Base-by-base conservation (phyloP, 2,113 vertebrate genomes). In the Tricholaema leucomelas region DNA sequence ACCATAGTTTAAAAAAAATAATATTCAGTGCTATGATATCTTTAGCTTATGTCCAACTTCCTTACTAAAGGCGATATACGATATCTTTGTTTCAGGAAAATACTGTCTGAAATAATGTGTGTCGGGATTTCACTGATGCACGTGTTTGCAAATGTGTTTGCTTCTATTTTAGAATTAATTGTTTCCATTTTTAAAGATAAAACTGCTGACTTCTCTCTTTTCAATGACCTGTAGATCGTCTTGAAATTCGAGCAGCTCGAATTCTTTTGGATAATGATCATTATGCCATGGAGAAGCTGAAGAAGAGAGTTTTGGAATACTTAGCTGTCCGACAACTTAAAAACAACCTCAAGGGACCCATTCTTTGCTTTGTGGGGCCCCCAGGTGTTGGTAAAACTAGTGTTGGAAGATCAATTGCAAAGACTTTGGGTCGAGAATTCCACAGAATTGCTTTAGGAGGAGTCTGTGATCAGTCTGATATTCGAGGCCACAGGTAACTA, bases 311-410 rank as follows among this genome's bases (percentile, higher is more conserved):
- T 76, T 92, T 99, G 93, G 99, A 99, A 92, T 99, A 99, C 65
- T 97, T 99, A 92, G 99, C 99, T 25, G 99, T 99, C 16, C 96
- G 99, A 19, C 99, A 99, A 95, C 98, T 99, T 33, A 99, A 98
- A 93, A 98, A 98, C 84, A 97, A 98, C 23, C 98, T 99, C 25
- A 99, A 99, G 96, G 99, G 99, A 13, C 99, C 99, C 54, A 99
- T 99, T 80, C 98, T 99, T 28, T 99, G 99, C 93, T 99, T 99
- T 31, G 99, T 99, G 50, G 99, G 99, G 3, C 99, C 99, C 7
- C 99, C 99, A 9, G 99, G 99, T 50, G 99, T 99, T 24, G 99
- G 99, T 33, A 99, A 99, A 97, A 99, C 99, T 15, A 99, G 99
- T 7, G 99, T 99, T 73, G 99, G 99, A 27, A 98, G 99, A 79